Percentiles rank a stretch among this genome's conserved stretches.
phyloP scores from a whole-genome alignment of 2,797 vertebrate species.

The Arnoldichthys spilopterus region DNA sequence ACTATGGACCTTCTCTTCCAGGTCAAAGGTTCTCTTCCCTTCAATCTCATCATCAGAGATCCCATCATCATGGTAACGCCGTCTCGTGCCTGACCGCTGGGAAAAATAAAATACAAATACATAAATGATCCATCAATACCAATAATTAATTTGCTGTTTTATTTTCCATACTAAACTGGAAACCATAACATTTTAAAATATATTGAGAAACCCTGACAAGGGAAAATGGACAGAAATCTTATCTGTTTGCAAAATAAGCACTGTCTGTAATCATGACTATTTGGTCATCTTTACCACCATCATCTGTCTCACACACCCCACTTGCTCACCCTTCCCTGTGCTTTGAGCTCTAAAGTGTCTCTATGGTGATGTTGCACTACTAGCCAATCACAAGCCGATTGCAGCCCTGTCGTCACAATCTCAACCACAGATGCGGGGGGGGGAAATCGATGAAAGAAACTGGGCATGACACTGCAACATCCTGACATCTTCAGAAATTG shows the following conservation, averaged over 20 bases:
- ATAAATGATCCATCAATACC: not conserved
- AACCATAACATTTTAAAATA: no score
- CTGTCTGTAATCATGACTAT: not conserved
- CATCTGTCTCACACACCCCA: constrained; percentile 4
- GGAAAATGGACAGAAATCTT: not conserved
- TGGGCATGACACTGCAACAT: constrained; percentile 46
- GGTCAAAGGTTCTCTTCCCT: constrained; percentile 92
- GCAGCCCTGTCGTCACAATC: constrained; percentile 26
- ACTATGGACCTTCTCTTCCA: constrained; percentile 93
- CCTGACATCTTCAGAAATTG: not conserved
- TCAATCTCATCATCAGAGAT: constrained; percentile 98
- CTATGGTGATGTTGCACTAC: constrained; percentile 35
- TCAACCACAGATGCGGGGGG: not conserved
- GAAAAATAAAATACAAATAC: not conserved
- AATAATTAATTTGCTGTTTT: not conserved
- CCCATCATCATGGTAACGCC: constrained; percentile 94
- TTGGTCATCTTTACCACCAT: not conserved
- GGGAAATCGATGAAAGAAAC: constrained; percentile 31
- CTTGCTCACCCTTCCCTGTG: constrained; percentile 17
- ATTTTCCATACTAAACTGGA: not conserved
- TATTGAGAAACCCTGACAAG: not conserved
- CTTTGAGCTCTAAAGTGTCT: constrained; percentile 28
- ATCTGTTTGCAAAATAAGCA: not conserved
- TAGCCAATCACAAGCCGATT: constrained; percentile 14
- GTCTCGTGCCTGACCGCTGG: constrained; percentile 91